Conservation (phyloP, 2,797 vertebrate genomes). For the Kryptopterus vitreolus region DNA sequence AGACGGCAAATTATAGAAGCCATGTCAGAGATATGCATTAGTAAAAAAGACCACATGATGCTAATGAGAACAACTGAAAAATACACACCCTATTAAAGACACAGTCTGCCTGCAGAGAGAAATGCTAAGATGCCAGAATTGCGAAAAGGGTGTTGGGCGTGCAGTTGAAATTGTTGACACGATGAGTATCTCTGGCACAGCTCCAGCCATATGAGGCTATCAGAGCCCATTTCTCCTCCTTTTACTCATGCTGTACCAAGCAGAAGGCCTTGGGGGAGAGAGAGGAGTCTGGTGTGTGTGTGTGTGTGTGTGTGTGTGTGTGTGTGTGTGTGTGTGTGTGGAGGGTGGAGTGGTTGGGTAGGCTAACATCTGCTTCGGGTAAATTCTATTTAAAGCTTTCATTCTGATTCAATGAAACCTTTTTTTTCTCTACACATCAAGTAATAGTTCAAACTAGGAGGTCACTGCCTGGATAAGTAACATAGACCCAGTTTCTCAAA, state of each 20-base stretch:
- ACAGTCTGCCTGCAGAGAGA: conserved; percentile 43
- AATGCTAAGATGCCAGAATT: conserved; percentile 16
- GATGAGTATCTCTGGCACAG: conserved; percentile 55
- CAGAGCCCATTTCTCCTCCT: conserved; percentile 44
- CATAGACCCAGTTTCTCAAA: background rate
- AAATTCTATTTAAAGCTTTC: conserved; percentile 61
- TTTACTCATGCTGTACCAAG: conserved; percentile 36
- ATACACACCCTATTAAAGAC: conserved; percentile 66
- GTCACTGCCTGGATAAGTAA: background rate
- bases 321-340: no score
- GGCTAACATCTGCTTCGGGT: conserved; percentile 44
- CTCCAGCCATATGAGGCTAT: conserved; percentile 55
- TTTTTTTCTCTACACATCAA: background rate
- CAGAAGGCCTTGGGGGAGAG: no score
- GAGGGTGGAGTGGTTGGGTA: no score
- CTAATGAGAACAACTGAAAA: conserved; percentile 66
- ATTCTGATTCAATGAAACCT: conserved; percentile 40
- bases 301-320: no score
- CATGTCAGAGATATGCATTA: conserved; percentile 63
- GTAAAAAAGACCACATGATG: conserved; percentile 54
- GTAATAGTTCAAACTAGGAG: background rate
- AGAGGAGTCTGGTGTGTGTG: no score
- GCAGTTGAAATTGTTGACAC: conserved; percentile 59
- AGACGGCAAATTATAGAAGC: conserved; percentile 69
- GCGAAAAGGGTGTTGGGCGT: conserved; percentile 31